Evolutionary conservation across 2,888 invertebrate species (phyloP).

Genomic region (Drosophila picticornis): DNA sequence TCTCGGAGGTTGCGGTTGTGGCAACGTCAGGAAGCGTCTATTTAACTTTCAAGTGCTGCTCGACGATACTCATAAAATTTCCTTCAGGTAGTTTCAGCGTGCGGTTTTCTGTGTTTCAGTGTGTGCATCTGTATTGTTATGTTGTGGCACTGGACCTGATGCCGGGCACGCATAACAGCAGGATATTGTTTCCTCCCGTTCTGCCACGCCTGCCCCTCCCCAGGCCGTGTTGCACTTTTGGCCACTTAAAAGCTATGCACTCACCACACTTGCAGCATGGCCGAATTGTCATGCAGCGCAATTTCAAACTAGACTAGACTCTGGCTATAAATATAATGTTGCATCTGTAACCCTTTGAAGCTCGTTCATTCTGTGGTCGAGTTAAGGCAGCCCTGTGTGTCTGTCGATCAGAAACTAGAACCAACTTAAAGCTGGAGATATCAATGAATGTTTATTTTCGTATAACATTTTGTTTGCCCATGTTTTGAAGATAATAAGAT

Average conservation of each 20-base stretch:
- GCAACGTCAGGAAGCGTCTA: constrained; percentile 67
- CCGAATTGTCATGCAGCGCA: background rate
- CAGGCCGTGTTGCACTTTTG: constrained; percentile 70
- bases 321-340: no score
- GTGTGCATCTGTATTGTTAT: constrained; percentile 54
- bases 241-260: constrained; percentile 69
- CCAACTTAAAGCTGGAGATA: background rate
- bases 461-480: no score
- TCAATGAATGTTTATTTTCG: background rate
- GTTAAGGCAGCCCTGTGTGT: no score
- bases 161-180: constrained; percentile 37
- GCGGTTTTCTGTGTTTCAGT: constrained; percentile 22
- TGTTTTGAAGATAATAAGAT: no score
- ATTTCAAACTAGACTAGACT: background rate
- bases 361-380: no score
- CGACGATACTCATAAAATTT: constrained; percentile 77
- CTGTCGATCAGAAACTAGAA: no score
- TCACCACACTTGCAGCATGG: constrained; percentile 9
- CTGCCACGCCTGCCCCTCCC: constrained; percentile 11
- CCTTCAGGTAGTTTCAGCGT: constrained; percentile 77
- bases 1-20: constrained; percentile 47
- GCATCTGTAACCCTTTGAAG: background rate
- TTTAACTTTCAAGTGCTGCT: constrained; percentile 78
- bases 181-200: constrained; percentile 49
- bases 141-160: constrained; percentile 60